Evolutionary conservation across 2,797 vertebrate genomes (phyloP), one percentile per base, ranked within the genome.

Genomic region (Poeciliopsis turneri): DNA sequence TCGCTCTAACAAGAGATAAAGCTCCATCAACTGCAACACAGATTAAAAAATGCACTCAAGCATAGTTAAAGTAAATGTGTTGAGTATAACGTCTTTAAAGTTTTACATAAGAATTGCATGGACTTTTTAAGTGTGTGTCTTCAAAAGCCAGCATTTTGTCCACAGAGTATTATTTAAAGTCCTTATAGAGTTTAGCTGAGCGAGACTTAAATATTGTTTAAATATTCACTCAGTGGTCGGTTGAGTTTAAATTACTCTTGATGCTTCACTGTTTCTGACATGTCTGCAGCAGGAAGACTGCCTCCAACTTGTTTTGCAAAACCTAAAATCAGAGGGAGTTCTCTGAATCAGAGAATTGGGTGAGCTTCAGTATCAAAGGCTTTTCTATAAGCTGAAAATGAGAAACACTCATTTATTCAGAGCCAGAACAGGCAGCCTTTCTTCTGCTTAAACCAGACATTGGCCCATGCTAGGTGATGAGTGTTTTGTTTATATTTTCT

Each of bases 261-360:
- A 90, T 64, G 86, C 82, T 88, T 86, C 82, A 77, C 76, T 84
- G 83, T 72, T 25, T 20, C 87, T 86, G 83, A 84, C 84, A 82
- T 86, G 76, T 69, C 20, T 53, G 72, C 13, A 76, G 82, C 77
- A 82, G 76, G 66, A 45, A 30, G 69, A 30, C 75, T 70, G 79
- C 84, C 78, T 88, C 78, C 66, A 81, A 85, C 86, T 81, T 78
- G 82, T 81, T 82, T 72, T 76, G 78, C 47, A 70, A 59, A 76
- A 82, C 72, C 81, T 47, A 71, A 87, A 78, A 82, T 72, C 72
- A 81, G 57, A 77, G 75, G 70, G 69, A 30, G 33, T 79, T 70
- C 20, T 45, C 45, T 71, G 78, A 77, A 79, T 81, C 82, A 76
- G 79, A 82, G 83, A 88, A 83, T 81, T 87, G 81, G 64, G 51